These are phyloP conservation scores for Pleuronectes platessa DNA, from an alignment of 2,113 vertebrate genomes.

Conservation along the genomic window DNA sequence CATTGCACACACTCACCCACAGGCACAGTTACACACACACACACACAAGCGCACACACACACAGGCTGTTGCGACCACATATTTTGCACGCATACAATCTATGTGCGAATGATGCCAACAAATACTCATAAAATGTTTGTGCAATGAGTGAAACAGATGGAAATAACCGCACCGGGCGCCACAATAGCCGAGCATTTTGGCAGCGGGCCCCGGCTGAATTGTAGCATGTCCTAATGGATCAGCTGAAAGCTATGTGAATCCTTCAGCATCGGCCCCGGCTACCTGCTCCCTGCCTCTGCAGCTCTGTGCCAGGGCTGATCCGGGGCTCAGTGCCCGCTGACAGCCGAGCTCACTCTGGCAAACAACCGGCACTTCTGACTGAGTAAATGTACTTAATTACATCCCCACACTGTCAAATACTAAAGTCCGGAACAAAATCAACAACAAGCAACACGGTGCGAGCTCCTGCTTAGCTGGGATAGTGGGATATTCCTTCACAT, in stretches of 20 bases:
- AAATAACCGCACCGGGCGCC: conserved; percentile 48
- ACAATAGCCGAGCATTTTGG: conserved; percentile 65
- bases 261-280: conserved; percentile 51
- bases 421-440: neutral
- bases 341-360: conserved; percentile 69
- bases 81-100: conserved; percentile 54
- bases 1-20: conserved; percentile 25
- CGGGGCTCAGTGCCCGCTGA: conserved; percentile 45
- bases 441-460: neutral
- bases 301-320: conserved; percentile 60
- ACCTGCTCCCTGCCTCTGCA: conserved; percentile 56
- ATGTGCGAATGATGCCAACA: conserved; percentile 50
- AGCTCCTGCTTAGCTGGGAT: neutral
- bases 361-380: conserved; percentile 48
- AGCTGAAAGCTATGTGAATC: conserved; percentile 68
- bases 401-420: neutral
- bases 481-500: neutral
- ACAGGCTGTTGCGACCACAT: conserved; percentile 36
- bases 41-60: conserved; percentile 62
- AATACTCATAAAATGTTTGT: conserved; percentile 65
- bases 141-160: conserved; percentile 63
- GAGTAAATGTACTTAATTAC: conserved; percentile 16
- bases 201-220: conserved; percentile 47
- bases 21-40: conserved; percentile 40
- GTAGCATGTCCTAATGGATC: conserved; percentile 74